Base-by-base conservation (phyloP, 2,888 invertebrate genomes). In the Drosophila flavopinicola region DNA sequence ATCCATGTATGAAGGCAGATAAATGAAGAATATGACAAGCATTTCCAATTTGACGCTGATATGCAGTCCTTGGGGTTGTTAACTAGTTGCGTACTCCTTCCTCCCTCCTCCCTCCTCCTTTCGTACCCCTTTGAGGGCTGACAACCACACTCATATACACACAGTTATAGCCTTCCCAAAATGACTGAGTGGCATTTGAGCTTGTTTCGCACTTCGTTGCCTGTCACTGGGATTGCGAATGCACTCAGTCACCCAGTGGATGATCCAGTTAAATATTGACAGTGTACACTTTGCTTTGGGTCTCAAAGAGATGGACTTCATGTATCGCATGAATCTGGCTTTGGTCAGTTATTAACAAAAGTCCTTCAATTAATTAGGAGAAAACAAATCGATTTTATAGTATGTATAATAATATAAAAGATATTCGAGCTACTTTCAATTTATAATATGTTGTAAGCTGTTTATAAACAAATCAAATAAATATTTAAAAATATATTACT, bases 21-120 rank as follows among this genome's bases (percentile, higher is more conserved):
- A 88, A 87, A 88, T 90, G 89, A 89, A 80, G 88, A 86, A 90
- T 89, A 90, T 90, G 90, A 90, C 90, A 90, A 89, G 89, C 89
- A 89, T 90, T 90, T 90, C 88, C 90, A 88, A 90, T 90, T 89
- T 90, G 79, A 76, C 66, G 77, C 73, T 68, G 84, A 75, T 84
- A 63, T 57, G 54, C 64, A 61, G 60, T 69, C 54, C 70, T 75
- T 65, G 67, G 71, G 78, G 85, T 74, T 48, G 79, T 51, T 51
- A 27, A 49, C 58, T 13, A 52, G 39, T 63, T 54, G 49, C 45
- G 57, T 64, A 61, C 56, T 63, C 38, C 24, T 51, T 52, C 24
- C 25, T 15, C 25, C 32, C 9, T 10, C 20, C 13, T 23, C 24
- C 25, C 29, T 27, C 15, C 25, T n/a, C 15, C 30, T 47, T 29